Conservation (phyloP, 2,888 invertebrate genomes). For the Loripinus fragilis region DNA sequence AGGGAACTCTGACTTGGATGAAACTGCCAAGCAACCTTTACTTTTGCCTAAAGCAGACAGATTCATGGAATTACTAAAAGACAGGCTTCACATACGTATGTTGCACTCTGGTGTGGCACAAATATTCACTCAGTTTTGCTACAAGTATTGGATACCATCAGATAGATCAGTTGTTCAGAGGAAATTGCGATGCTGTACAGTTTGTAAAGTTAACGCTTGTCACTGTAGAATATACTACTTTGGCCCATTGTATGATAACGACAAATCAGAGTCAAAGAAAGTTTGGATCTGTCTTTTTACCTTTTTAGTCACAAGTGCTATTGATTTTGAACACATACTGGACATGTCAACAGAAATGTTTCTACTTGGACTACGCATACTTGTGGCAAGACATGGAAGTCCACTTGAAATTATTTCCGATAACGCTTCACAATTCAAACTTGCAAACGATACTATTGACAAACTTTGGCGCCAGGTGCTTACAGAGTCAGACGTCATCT, state of each 20-base stretch:
- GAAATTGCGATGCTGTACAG: conserved; percentile 6
- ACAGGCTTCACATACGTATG: no score
- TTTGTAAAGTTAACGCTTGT: not conserved
- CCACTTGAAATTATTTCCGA: conserved; percentile 3
- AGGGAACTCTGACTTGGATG: no score
- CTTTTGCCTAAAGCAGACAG: no score
- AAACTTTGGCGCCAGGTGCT: not conserved
- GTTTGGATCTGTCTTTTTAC: no score
- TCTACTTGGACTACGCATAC: not conserved
- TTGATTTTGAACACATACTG: conserved; percentile 4
- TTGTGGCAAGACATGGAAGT: not conserved
- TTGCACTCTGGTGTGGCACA: no score
- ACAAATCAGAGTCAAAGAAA: not conserved
- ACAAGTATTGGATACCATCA: not conserved
- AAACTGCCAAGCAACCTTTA: no score
- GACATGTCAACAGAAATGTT: conserved; percentile 16
- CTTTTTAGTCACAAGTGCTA: conserved; percentile 13
- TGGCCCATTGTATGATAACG: not conserved
- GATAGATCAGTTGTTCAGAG: not conserved
- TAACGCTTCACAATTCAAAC: no score
- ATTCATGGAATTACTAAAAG: no score
- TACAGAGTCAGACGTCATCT: conserved; percentile 1
- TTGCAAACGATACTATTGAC: not conserved
- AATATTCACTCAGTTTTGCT: not conserved
- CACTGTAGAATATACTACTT: conserved; percentile 2